Evolutionary conservation across 2,888 invertebrate genomes (phyloP).

Genomic region (Fragum sueziense): DNA sequence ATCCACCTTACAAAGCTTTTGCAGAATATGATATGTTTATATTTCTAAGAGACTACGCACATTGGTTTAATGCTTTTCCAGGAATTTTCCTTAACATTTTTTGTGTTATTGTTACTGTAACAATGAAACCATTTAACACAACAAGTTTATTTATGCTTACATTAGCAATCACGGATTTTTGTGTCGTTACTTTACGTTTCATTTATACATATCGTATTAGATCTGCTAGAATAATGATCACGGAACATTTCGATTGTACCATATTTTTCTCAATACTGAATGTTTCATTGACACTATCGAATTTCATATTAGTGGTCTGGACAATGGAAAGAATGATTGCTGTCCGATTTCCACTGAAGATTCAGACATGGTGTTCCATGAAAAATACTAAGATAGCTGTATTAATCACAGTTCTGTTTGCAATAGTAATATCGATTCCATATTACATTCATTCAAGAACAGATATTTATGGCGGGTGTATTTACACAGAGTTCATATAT

Average conservation of each 20-base stretch:
- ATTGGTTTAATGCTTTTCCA: not conserved
- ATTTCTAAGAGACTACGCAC: not conserved
- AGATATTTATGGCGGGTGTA: not conserved
- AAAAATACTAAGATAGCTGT: slow-evolving; percentile 14
- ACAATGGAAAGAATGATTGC: slow-evolving; percentile 19
- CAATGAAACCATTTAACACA: slow-evolving; percentile 11
- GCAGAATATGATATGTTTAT: slow-evolving; percentile 1
- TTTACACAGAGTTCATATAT: not conserved
- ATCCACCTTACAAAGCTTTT: not conserved
- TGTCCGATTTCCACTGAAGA: slow-evolving; percentile 11
- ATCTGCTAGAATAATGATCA: not conserved
- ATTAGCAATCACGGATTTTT: not conserved
- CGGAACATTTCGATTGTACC: not conserved
- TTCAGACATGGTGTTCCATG: not conserved
- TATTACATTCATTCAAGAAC: not conserved
- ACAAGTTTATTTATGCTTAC: not conserved
- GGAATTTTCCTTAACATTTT: not conserved
- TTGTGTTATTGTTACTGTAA: not conserved
- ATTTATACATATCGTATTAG: not conserved
- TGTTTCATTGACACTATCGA: not conserved
- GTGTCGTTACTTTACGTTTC: not conserved
- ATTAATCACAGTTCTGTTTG: not conserved
- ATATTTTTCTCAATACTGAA: not conserved
- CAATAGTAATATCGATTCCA: not conserved
- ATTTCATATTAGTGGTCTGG: not conserved